Evolutionary conservation across 2,113 vertebrate species (phyloP), one percentile per base, ranked within the genome.

Genomic region (Camelus bactrianus): DNA sequence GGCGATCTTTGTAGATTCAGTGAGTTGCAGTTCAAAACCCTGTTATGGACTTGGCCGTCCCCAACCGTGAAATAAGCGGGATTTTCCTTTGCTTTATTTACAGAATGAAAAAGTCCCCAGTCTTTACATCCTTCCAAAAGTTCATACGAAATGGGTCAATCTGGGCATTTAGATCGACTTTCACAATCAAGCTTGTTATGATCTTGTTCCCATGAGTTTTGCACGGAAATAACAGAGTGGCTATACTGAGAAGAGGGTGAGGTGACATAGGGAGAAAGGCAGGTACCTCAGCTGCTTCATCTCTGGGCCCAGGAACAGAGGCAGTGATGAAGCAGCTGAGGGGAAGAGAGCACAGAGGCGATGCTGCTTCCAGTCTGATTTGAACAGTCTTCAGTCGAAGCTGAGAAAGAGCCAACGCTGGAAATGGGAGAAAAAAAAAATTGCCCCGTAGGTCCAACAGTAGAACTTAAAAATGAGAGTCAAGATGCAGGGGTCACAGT

Each of bases 181-280:
- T 75, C 8, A 0, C 85, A 16, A 50, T 81, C 62, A 62, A 62
- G 83, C 60, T 79, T 95, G 32, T 54, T 42, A 42, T 5, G 16
- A 30, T 95, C 84, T 90, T 84, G 35, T 84, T 75, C n/a, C 15
- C n/a, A 35, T 28, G 76, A 32, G 67, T 38, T 88, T 93, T 62
- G 35, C 50, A 7, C 24, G 17, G 54, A 81, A 81, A 42, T 42
- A 54, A 13, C n/a, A 15, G 24, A 64, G 12, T 58, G 48, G 42
- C 28, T 67, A 10, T 22, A 1, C 64, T 14, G 76, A 79, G 70
- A 46, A 28, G 50, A 72, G 14, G n/a, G 54, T 15, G 50, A 16
- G 52, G 16, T 1, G 7, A 24, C 30, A 22, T 1, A 1, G 35
- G 56, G 77, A 11, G 30, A 11, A 42, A 64, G 46, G 35, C 38